Percentiles rank a stretch among this genome's conserved stretches.
Conservation (phyloP, 1,140 invertebrate genomes). For the Nilaparvata lugens region DNA sequence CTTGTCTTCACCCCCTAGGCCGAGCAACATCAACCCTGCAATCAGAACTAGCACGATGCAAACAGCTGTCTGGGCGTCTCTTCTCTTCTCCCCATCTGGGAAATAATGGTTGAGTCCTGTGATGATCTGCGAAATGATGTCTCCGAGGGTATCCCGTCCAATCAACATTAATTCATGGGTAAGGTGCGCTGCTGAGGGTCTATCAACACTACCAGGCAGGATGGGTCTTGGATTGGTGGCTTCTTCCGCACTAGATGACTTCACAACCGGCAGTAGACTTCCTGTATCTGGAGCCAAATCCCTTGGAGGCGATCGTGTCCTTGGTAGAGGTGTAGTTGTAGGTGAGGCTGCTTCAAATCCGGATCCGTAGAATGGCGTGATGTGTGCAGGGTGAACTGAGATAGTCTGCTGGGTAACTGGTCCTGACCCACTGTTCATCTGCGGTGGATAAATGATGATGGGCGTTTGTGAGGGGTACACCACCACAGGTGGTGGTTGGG, state of each 20-base stretch:
- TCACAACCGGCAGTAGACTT: constrained; percentile 2
- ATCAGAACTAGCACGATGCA: constrained; percentile 64
- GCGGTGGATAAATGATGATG: constrained; percentile 9
- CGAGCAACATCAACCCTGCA: constrained; percentile 57
- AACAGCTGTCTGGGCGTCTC: constrained; percentile 58
- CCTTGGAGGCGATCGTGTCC: not conserved
- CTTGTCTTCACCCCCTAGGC: constrained; percentile 50
- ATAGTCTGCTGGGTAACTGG: constrained; percentile 7
- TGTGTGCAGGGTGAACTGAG: not conserved
- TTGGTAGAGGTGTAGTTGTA: not conserved
- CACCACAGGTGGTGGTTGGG: not conserved
- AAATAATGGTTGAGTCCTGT: constrained; percentile 18
- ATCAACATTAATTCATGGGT: constrained; percentile 17
- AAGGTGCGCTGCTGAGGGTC: constrained; percentile 10
- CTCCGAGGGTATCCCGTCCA: constrained; percentile 11
- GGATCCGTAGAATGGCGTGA: not conserved
- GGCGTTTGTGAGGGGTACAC: constrained; percentile 13
- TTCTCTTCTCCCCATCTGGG: constrained; percentile 43
- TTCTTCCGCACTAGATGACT: constrained; percentile 9
- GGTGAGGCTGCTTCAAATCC: too few relatives aligned
- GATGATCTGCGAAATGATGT: constrained; percentile 10
- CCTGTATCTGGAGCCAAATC: not conserved
- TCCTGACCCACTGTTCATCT: constrained; percentile 8
- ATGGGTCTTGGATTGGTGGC: too few relatives aligned
- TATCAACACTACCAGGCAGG: not conserved